Percentiles rank a stretch among this genome's conserved stretches.
Evolutionary conservation across 2,113 vertebrate species (phyloP).

Genomic region (Bostrychus sinensis): DNA sequence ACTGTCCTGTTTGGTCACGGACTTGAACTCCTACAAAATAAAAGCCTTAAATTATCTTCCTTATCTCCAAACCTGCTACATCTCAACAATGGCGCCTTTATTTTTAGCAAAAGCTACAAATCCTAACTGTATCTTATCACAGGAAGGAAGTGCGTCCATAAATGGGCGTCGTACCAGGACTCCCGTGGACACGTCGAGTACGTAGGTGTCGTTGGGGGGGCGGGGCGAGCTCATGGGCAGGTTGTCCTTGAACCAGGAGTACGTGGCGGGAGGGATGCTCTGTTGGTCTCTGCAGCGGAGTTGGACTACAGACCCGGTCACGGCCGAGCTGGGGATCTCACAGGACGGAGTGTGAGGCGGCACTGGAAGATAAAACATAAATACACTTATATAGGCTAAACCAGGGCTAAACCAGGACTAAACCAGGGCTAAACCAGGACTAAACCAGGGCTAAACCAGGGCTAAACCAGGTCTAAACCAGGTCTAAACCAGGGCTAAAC

Average conservation of each 20-base stretch:
- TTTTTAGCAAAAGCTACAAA: not conserved
- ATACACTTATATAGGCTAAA: too few species aligned
- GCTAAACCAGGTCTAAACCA: too few species aligned
- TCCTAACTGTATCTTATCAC: not conserved
- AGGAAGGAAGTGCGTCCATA: not conserved
- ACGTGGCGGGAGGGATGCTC: constrained; percentile 86
- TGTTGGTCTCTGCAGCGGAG: constrained; percentile 86
- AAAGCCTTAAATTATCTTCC: not conserved
- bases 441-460: too few species aligned
- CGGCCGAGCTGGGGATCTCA: constrained; percentile 84
- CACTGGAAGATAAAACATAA: constrained; percentile 68
- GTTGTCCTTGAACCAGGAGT: constrained; percentile 88
- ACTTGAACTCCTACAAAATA: constrained; percentile 63
- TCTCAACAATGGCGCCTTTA: not conserved
- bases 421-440: too few species aligned
- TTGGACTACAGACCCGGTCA: constrained; percentile 85
- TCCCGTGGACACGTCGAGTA: constrained; percentile 82
- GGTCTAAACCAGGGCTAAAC: too few species aligned
- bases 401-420: too few species aligned
- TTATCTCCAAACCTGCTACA: not conserved
- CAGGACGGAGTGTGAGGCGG: constrained; percentile 83
- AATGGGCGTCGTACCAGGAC: constrained; percentile 76
- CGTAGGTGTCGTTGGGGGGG: constrained; percentile 79
- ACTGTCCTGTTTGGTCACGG: constrained; percentile 67
- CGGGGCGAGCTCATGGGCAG: constrained; percentile 59